Evolutionary conservation across 2,113 vertebrate species (phyloP).

Genomic region (Cygnus buccinator): DNA sequence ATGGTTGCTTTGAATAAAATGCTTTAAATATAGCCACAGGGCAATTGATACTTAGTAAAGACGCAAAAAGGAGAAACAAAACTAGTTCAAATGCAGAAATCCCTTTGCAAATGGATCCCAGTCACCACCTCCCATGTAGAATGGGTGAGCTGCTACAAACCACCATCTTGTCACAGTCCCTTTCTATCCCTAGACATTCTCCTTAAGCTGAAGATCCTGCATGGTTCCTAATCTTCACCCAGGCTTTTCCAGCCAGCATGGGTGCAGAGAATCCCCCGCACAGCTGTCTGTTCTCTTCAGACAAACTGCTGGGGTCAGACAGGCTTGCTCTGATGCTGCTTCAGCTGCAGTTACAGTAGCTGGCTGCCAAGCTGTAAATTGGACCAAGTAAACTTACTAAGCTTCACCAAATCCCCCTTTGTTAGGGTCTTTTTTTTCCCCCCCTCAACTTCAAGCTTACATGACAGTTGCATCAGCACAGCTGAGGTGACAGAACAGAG

Average conservation of each 20-base stretch:
- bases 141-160: background rate
- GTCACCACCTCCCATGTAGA: background rate
- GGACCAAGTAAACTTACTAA: background rate
- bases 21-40: background rate
- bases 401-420: background rate
- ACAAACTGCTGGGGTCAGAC: background rate
- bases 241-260: rapidly evolving
- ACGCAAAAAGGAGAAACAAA: background rate
- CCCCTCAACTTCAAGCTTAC: background rate
- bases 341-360: background rate
- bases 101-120: background rate
- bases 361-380: background rate
- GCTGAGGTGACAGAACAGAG: background rate
- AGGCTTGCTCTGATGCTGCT: background rate
- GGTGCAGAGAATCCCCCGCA: background rate
- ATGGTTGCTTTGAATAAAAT: background rate
- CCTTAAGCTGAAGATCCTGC: background rate
- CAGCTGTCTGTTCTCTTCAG: background rate
- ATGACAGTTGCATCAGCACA: background rate
- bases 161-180: background rate
- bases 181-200: background rate
- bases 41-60: background rate
- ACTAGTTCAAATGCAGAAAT: background rate
- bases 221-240: background rate
- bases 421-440: background rate